phyloP scores from a whole-genome alignment of 2,888 invertebrate species.

The Aradus depressus region DNA sequence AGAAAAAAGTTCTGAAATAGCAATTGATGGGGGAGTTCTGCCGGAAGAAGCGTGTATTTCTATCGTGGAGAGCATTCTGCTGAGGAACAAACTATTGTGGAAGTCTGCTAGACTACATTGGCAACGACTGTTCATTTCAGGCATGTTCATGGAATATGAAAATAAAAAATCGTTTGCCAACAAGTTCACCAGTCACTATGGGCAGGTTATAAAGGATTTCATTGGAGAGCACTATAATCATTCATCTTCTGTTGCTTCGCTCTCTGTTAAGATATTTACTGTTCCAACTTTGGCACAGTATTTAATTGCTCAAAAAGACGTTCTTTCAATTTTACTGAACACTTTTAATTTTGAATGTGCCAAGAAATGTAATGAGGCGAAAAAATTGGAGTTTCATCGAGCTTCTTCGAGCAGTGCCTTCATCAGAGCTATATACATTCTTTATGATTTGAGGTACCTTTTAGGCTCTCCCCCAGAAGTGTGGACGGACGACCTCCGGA shows the following conservation, averaged over 20 bases:
- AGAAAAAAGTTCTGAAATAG: constrained; percentile 24
- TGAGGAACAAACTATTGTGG: constrained; percentile 84
- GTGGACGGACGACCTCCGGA: constrained; percentile 73
- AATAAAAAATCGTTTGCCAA: constrained; percentile 84
- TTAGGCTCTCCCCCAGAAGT: constrained; percentile 66
- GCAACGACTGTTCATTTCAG: constrained; percentile 94
- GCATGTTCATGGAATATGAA: constrained; percentile 89
- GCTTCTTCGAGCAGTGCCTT: constrained; percentile 62
- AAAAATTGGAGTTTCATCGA: constrained; percentile 64
- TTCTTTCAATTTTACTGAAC: constrained; percentile 77
- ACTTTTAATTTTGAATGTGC: constrained; percentile 83
- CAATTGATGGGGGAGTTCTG: constrained; percentile 31
- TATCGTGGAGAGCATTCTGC: constrained; percentile 58
- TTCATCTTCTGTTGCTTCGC: constrained; percentile 81
- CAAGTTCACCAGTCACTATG: constrained; percentile 75
- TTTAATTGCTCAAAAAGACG: constrained; percentile 81
- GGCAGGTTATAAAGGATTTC: constrained; percentile 78
- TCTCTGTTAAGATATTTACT: constrained; percentile 93
- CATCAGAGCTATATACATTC: constrained; percentile 79
- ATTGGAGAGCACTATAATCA: constrained; percentile 96
- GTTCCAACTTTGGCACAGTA: constrained; percentile 86
- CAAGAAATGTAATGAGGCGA: constrained; percentile 53
- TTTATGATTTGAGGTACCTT: constrained; percentile 85
- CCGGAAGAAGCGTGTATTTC: no score
- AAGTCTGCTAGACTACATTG: constrained; percentile 86